Evolutionary conservation across 1,140 invertebrate species (phyloP), one percentile per base, ranked within the genome.

Genomic region (Drosophila persimilis): DNA sequence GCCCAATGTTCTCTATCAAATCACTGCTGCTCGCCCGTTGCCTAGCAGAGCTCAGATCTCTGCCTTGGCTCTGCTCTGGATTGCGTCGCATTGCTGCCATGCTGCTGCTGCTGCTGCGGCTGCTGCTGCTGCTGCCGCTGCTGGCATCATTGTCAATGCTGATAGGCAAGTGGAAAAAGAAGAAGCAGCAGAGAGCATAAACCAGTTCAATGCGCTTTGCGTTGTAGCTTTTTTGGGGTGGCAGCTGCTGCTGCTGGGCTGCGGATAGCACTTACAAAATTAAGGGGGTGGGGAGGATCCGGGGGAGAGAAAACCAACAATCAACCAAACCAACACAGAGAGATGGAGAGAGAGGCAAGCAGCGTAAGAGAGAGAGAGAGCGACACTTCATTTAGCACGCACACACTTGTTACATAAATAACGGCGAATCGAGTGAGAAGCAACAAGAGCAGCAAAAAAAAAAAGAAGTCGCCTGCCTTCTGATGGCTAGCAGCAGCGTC

Each of bases 401-500:
- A 84, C 80, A 86, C 83, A 88, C 83, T 88, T 86, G 83, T 86
- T 86, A 86, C 75, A 88, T 86, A 86, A 86, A 88, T 83, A 86
- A 88, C 78, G 83, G 83, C 83, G 75, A 81, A 88, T 76, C 66
- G 78, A 88, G 83, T 83, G 63, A 81, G 67, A 73, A 77, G 57
- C 64, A 74, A 70, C 55, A 70, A 39, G 66, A 81, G 57, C 54
- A 70, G 73, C 47, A 86, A 73, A 57, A 77, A 77, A 86, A 67
- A 86, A 26, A 26, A 77, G 67, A 85, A 80, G 81, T 61, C 58
- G 71, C 24, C 24, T 26, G 24, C 24, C 24, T 26, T 26, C 24
- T 26, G 24, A 5, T 26, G 4, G 24, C 24, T 26, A 26, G 3
- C 24, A 26, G 24, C 15, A 15, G 15, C 15, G 15, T 15, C 15